These are phyloP conservation scores for Triops cancriformis DNA, from an alignment of 1,140 invertebrate species.

Conservation along the genomic window DNA sequence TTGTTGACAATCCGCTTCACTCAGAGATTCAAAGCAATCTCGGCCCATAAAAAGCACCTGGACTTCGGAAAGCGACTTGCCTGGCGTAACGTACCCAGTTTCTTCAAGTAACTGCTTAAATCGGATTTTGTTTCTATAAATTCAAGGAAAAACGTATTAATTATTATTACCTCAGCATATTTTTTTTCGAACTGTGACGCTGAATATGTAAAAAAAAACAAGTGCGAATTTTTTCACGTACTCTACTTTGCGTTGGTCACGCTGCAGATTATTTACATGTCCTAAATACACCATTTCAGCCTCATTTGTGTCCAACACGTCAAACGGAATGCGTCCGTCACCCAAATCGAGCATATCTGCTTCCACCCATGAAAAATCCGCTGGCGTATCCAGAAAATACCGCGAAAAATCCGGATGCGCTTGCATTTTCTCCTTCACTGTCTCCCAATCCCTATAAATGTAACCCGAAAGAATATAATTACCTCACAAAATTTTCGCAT, in stretches of 20 bases:
- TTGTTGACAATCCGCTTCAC: slow-evolving; percentile 78
- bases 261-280: slow-evolving; percentile 79
- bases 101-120: slow-evolving; percentile 90
- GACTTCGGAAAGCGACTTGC: slow-evolving; percentile 84
- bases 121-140: slow-evolving; percentile 53
- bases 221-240: slow-evolving; percentile 47
- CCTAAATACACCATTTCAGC: slow-evolving; percentile 86
- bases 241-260: slow-evolving; percentile 82
- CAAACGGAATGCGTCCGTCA: slow-evolving; percentile 74
- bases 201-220: not conserved
- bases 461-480: not conserved
- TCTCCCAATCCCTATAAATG: slow-evolving; percentile 67
- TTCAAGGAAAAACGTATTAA: not conserved
- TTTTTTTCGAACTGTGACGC: too few relatives aligned
- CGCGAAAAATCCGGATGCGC: slow-evolving; percentile 79
- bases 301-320: slow-evolving; percentile 79
- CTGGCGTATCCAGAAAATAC: slow-evolving; percentile 78
- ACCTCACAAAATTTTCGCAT: not conserved
- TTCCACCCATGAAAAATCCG: slow-evolving; percentile 70
- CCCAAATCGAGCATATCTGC: slow-evolving; percentile 58
- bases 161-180: not conserved
- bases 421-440: slow-evolving; percentile 70
- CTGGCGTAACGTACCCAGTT: slow-evolving; percentile 82
- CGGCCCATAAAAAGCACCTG: slow-evolving; percentile 88
- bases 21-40: slow-evolving; percentile 85